Evolutionary conservation across 2,888 invertebrate species (phyloP).

Genomic region (Timandra comae): DNA sequence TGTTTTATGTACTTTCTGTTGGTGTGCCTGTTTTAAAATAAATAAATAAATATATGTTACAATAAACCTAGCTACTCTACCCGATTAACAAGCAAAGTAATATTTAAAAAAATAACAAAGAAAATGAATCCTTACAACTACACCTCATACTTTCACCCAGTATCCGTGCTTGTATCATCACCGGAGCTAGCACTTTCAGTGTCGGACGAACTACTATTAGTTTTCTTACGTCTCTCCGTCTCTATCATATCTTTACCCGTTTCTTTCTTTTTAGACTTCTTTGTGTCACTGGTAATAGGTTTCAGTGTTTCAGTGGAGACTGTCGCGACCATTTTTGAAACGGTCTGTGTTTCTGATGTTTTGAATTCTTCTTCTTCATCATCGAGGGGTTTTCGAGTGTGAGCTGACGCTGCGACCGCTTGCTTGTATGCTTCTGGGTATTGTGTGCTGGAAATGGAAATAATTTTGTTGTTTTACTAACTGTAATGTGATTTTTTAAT

Average conservation of each 20-base stretch:
- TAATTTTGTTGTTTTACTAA: too few species aligned
- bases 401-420: conserved; percentile 73
- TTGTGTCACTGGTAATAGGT: conserved; percentile 51
- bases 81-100: too few species aligned
- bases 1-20: too few species aligned
- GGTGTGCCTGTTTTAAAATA: too few species aligned
- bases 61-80: too few species aligned
- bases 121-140: too few species aligned
- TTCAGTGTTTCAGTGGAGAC: conserved; percentile 67
- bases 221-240: too few species aligned
- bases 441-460: conserved; percentile 64
- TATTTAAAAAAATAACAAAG: too few species aligned
- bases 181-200: conserved; percentile 80
- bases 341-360: conserved; percentile 32
- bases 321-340: conserved; percentile 66
- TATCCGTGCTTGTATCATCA: conserved; percentile 80
- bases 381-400: conserved; percentile 49
- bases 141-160: conserved; percentile 45
- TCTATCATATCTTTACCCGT: too few species aligned
- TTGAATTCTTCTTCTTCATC: conserved; percentile 60
- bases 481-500: too few species aligned
- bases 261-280: conserved; percentile 48
- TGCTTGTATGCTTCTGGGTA: conserved; percentile 82
- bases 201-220: conserved; percentile 76
- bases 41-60: too few species aligned